Evolutionary conservation across 2,113 vertebrate genomes (phyloP).

Genomic region (Burhinus bistriatus): DNA sequence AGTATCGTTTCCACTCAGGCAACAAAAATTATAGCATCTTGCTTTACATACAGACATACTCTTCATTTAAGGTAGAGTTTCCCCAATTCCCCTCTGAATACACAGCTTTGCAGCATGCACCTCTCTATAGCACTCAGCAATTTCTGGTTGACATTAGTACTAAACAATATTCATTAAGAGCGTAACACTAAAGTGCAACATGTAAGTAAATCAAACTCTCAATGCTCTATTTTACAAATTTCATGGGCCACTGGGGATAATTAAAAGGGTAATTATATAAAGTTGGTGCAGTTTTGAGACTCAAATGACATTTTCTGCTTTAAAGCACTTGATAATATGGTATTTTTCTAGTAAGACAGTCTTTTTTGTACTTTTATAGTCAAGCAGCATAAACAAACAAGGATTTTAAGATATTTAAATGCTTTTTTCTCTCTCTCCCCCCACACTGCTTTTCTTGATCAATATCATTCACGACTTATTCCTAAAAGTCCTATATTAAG

Average conservation of each 20-base stretch:
- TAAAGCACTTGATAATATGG: slow-evolving; percentile 77
- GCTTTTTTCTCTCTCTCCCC: not conserved
- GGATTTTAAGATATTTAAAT: slow-evolving; percentile 51
- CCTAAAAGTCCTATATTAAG: slow-evolving; percentile 17
- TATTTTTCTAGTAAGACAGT: slow-evolving; percentile 64
- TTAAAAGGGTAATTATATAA: slow-evolving; percentile 87
- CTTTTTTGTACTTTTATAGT: slow-evolving; percentile 64
- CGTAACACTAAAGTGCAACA: slow-evolving; percentile 78
- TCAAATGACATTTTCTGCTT: slow-evolving; percentile 87
- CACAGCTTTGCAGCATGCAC: not conserved
- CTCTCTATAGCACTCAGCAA: slow-evolving; percentile 59
- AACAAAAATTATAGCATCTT: not conserved
- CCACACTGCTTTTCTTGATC: not conserved
- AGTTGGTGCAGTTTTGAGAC: slow-evolving; percentile 82
- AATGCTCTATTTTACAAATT: slow-evolving; percentile 84
- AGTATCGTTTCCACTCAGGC: not conserved
- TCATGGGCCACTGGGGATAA: slow-evolving; percentile 86
- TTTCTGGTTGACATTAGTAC: slow-evolving; percentile 68
- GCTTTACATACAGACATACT: not conserved
- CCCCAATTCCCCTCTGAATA: slow-evolving; percentile 4
- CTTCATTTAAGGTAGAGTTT: slow-evolving; percentile 8
- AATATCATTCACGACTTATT: slow-evolving; percentile 28
- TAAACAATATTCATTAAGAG: slow-evolving; percentile 82
- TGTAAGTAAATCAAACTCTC: slow-evolving; percentile 82
- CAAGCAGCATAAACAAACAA: slow-evolving; percentile 71